These are phyloP conservation scores for Lochmaea capreae DNA, from an alignment of 2,888 invertebrate species.

Conservation along the genomic window DNA sequence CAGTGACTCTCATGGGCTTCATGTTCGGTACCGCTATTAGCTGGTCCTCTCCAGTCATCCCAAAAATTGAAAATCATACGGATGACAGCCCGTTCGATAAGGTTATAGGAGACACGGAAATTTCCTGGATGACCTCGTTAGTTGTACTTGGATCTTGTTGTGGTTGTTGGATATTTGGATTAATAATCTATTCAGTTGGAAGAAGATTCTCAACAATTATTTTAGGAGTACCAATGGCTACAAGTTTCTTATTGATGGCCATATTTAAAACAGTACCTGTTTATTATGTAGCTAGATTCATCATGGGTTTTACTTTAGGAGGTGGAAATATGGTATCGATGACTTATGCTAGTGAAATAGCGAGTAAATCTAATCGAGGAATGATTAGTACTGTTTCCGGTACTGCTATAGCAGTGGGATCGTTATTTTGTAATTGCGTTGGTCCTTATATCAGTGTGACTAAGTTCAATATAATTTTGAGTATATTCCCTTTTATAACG, in stretches of 20 bases:
- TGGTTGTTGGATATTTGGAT: constrained; percentile 78
- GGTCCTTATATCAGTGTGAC: constrained; percentile 80
- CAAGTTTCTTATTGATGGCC: constrained; percentile 77
- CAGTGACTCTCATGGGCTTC: constrained; percentile 15
- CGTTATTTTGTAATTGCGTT: constrained; percentile 75
- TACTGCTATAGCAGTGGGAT: constrained; percentile 75
- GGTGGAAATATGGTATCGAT: constrained; percentile 79
- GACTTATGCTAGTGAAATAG: constrained; percentile 88
- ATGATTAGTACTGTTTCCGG: constrained; percentile 85
- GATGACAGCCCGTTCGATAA: constrained; percentile 25
- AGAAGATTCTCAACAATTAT: constrained; percentile 76
- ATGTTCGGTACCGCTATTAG: constrained; percentile 26
- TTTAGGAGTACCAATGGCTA: constrained; percentile 74
- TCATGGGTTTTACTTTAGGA: constrained; percentile 75
- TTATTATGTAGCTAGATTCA: constrained; percentile 70
- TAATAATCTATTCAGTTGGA: constrained; percentile 73
- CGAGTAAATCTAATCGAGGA: constrained; percentile 83
- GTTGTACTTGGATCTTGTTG: constrained; percentile 66
- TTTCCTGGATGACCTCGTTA: constrained; percentile 69
- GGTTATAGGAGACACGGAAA: constrained; percentile 54
- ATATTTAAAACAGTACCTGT: constrained; percentile 67
- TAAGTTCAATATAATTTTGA: constrained; percentile 70
- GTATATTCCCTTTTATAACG: constrained; percentile 65
- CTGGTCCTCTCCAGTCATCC: constrained; percentile 50
- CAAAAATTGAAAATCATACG: constrained; percentile 39